Evolutionary conservation across 2,888 invertebrate species (phyloP).

Genomic region (Andrena praecox): DNA sequence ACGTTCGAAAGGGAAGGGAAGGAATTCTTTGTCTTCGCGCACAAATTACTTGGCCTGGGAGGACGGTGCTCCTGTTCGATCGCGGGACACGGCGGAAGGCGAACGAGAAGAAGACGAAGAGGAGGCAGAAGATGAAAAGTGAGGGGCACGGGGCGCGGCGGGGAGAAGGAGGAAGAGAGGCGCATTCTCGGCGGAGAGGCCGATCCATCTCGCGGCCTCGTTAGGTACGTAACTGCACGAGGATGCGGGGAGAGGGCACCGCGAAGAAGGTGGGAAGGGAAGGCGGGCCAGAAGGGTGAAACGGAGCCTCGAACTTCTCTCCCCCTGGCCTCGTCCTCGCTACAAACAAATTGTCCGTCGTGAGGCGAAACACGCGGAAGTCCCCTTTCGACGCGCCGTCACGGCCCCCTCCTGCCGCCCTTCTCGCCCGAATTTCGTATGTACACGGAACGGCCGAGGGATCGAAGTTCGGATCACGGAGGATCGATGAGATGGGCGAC

Average conservation of each 20-base stretch:
- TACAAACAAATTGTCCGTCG: conserved; percentile 74
- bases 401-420: conserved; percentile 7
- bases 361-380: conserved; percentile 69
- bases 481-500: conserved; percentile 56
- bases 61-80: conserved; percentile 65
- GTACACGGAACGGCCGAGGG: conserved; percentile 50
- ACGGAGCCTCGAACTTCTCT: conserved; percentile 39
- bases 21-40: conserved; percentile 69
- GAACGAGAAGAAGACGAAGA: conserved; percentile 32
- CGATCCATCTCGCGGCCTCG: conserved; percentile 76
- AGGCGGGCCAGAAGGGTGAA: conserved; percentile 53
- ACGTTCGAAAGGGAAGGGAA: conserved; percentile 43
- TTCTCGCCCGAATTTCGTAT: conserved; percentile 58
- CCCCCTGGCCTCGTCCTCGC: conserved; percentile 52
- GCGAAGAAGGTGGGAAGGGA: conserved; percentile 43
- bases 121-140: neutral
- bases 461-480: conserved; percentile 56
- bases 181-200: conserved; percentile 67
- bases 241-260: conserved; percentile 32
- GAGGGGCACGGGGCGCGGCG: neutral
- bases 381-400: conserved; percentile 60
- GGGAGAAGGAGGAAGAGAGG: conserved; percentile 40
- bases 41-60: conserved; percentile 63
- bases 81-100: conserved; percentile 51
- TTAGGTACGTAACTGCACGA: conserved; percentile 69